Base-by-base conservation (phyloP, 2,888 invertebrate species). In the Drosophila testacea region DNA sequence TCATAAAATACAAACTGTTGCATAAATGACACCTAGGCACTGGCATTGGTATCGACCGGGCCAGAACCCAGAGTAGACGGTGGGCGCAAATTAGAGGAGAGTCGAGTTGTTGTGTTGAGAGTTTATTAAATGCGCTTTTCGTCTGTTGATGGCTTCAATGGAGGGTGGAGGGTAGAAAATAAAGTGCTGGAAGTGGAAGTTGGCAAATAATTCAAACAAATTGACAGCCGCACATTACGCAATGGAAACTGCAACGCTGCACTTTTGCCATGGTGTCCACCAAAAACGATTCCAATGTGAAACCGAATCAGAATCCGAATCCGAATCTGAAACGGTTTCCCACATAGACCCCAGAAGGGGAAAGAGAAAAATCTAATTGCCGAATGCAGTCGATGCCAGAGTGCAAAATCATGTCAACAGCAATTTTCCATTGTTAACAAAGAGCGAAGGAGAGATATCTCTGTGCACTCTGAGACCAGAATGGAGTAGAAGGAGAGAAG, bases 381-480 rank as follows among this genome's bases (percentile, higher is more conserved):
- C 91, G 92, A 92, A 92, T 92, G 93, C 92, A 92, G 91, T 92
- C 92, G 88, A 90, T 91, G 90, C 89, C 91, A 92, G 92, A 92
- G 93, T 92, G 93, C 92, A 92, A 92, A 92, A 92, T 91, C 92
- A 91, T 92, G 92, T 92, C 93, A 92, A 90, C 91, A 91, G 91
- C 89, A 92, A 90, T 88, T 80, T 90, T 88, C 89, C 90, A 90
- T 87, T 90, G 90, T 85, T 89, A 88, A 69, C 83, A 30, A 60
- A 73, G 66, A 66, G 77, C 39, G 22, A 50, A 41, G 56, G 6
- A 42, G 63, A 42, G 41, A 28, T 56, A 46, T 46, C 28, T 38
- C 36, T 10, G 1, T 22, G 22, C 22, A 30, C 2, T 6, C 54
- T 30, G 27, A n/a, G 47, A 38, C 32, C 30, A 39, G 22, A 54